phyloP scores from a whole-genome alignment of 2,888 invertebrate genomes.

The Eupithecia tripunctaria region DNA sequence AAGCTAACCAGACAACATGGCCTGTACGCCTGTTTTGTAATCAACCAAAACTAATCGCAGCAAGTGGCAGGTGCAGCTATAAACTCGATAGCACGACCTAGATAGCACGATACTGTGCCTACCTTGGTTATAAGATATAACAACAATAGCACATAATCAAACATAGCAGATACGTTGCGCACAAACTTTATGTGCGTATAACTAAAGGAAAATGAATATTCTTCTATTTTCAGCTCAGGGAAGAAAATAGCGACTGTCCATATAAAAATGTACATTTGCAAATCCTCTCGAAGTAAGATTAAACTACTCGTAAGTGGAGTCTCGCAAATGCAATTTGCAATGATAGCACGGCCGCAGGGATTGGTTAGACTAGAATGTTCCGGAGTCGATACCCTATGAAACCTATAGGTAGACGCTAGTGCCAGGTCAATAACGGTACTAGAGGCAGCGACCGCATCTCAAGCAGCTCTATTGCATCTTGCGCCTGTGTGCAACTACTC shows the following conservation, averaged over 20 bases:
- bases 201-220: neutral
- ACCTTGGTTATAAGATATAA: constrained; percentile 24
- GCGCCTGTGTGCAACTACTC: constrained; percentile 48
- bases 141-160: constrained; percentile 34
- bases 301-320: constrained; percentile 19
- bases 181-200: neutral
- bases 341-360: constrained; percentile 35
- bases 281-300: constrained; percentile 17
- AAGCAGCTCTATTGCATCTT: constrained; percentile 70
- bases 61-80: constrained; percentile 50
- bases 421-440: constrained; percentile 76
- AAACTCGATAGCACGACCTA: constrained; percentile 62
- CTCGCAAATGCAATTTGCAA: constrained; percentile 36
- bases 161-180: neutral
- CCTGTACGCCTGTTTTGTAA: constrained; percentile 13
- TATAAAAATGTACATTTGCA: neutral
- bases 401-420: constrained; percentile 44
- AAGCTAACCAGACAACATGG: constrained; percentile 3
- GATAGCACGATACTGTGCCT: constrained; percentile 51
- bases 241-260: neutral
- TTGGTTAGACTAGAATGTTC: constrained; percentile 38
- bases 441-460: constrained; percentile 67
- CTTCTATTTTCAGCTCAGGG: neutral
- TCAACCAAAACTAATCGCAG: constrained; percentile 37
- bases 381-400: constrained; percentile 39